Conservation (phyloP, 2,888 invertebrate species). For the Seladonia tumulorum region DNA sequence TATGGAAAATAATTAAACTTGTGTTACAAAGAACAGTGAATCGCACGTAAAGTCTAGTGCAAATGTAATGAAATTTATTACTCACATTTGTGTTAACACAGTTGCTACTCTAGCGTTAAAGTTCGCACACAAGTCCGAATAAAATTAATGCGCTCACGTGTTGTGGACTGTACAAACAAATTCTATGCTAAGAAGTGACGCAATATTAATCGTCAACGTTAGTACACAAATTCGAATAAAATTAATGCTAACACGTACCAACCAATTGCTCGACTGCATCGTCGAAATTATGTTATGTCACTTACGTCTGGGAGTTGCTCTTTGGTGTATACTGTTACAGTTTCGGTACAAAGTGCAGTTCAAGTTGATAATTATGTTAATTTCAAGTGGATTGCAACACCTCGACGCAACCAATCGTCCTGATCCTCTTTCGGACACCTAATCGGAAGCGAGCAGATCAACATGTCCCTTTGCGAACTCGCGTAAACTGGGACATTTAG, state of each 20-base stretch:
- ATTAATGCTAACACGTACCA: neutral
- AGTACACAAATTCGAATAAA: neutral
- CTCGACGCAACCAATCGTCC: constrained; percentile 78
- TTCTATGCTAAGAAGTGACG: neutral
- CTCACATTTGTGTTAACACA: neutral
- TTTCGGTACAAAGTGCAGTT: neutral
- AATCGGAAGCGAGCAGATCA: constrained; percentile 80
- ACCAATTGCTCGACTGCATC: neutral
- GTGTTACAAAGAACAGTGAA: too few relatives aligned
- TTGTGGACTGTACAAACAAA: neutral
- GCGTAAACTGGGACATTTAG: constrained; percentile 79
- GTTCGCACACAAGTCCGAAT: neutral
- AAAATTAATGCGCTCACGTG: neutral
- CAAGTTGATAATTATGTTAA: constrained; percentile 22
- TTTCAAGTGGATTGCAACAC: constrained; percentile 79
- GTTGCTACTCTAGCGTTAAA: neutral
- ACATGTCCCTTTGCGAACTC: constrained; percentile 74
- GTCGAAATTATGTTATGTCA: neutral
- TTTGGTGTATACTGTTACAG: neutral
- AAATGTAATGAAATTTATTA: neutral
- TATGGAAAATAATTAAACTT: neutral
- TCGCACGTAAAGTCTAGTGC: neutral
- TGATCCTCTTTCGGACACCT: constrained; percentile 73
- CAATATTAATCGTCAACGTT: neutral
- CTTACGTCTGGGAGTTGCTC: neutral